Conservation (phyloP, 30 jellyfish, hydroid and myxozoan species). For the Chrysaora quinquecirrha region DNA sequence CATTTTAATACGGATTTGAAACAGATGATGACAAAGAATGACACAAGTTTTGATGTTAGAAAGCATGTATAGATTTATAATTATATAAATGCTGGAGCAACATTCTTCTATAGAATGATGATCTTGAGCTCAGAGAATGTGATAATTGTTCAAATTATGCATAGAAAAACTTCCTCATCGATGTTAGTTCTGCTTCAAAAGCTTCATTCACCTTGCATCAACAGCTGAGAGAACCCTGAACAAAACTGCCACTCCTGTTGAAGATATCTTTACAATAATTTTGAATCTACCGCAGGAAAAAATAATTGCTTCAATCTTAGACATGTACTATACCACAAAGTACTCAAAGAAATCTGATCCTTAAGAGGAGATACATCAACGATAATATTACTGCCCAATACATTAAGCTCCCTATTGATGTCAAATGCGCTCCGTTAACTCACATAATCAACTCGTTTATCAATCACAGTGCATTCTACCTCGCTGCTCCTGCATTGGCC, state of each 20-base stretch:
- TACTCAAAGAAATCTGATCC: neutral
- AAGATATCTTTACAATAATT: conserved; percentile 15
- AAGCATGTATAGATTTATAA: too few relatives aligned
- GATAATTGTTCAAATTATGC: too few relatives aligned
- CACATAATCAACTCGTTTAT: conserved; percentile 3
- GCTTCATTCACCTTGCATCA: conserved; percentile 19
- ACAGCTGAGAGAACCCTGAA: conserved; percentile 46
- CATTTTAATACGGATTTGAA: too few relatives aligned
- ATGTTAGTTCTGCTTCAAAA: too few relatives aligned
- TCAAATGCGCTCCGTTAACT: conserved; percentile 18
- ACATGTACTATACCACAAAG: conserved; percentile 13
- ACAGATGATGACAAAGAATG: too few relatives aligned
- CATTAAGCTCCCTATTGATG: conserved; percentile 10
- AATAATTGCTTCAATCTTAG: conserved; percentile 13
- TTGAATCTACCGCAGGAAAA: conserved; percentile 25
- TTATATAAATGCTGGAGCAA: too few relatives aligned
- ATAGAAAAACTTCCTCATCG: too few relatives aligned
- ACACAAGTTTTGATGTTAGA: too few relatives aligned
- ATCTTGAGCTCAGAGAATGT: too few relatives aligned
- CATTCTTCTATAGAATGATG: too few relatives aligned
- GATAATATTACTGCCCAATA: conserved; percentile 9
- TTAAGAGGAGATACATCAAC: conserved; percentile 21
- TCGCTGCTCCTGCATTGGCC: too few relatives aligned
- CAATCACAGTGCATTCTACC: neutral
- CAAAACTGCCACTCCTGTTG: conserved; percentile 43